Base-by-base conservation (phyloP, 2,888 invertebrate species). In the Apodemia zela region DNA sequence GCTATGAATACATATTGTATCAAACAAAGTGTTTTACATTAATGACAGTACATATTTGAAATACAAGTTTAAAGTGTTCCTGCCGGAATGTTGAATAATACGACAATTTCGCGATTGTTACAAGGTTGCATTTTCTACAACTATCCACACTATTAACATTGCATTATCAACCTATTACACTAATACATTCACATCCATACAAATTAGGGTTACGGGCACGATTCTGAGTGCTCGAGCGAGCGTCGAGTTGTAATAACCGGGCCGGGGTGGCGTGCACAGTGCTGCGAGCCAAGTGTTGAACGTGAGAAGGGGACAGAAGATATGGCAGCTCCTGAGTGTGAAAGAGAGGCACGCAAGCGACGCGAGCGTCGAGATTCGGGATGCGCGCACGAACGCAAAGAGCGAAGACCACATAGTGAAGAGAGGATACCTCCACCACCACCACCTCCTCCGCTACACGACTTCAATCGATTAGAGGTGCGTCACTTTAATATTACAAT, bases 301-400 rank as follows among this genome's bases (percentile, higher is more conserved):
- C 75, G 78, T 45, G 81, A 79, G 77, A 87, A 82, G 75, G 88
- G 90, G 76, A 75, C 80, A 33, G 89, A 84, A 78, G 89, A 90
- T 66, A 93, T 93, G 85, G 90, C 88, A 71, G 89, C 92, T 69
- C 88, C 92, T 63, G 89, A 93, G 82, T 88, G 93, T 79, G 92
- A 93, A 84, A 85, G 93, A 73, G 90, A 93, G 83, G 93, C 93
- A 71, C 92, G 93, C 74, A 94, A 94, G 82, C 89, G 93, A 60
- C 93, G 94, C 76, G 94, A 94, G 84, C 91, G 93, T 63, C 87
- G 93, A n/a, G 93, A 93, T 76, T 92, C 93, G 65, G 93, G 93
- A 66, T 82, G 85, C 73, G 84, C 89, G 49, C 91, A 89, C 74
- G 92, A 91, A 80, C 79, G 91, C 65, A 91, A 90, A 68, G 91